phyloP scores from a whole-genome alignment of 2,113 vertebrate species.

The Lophochroa leadbeateri region DNA sequence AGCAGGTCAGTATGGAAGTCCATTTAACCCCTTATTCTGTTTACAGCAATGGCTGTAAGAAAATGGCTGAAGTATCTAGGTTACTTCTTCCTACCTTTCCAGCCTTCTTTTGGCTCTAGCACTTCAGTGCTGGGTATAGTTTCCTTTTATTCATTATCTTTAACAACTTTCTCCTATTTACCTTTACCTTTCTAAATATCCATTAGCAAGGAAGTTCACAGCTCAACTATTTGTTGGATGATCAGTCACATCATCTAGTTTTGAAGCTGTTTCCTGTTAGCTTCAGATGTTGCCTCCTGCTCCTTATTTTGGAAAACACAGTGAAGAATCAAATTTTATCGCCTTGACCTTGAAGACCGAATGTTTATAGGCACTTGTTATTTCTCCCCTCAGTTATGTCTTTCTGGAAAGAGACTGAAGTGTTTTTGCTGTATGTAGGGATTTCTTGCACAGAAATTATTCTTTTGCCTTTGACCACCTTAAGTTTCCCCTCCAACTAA shows the following conservation, averaged over 20 bases:
- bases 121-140: neutral
- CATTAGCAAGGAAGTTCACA: neutral
- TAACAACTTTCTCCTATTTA: neutral
- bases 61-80: neutral
- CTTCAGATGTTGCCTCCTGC: constrained; percentile 1
- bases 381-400: neutral
- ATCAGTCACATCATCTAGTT: neutral
- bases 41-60: neutral
- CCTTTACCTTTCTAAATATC: neutral
- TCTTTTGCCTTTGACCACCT: neutral
- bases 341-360: constrained; percentile 3
- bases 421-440: neutral
- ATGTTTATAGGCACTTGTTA: neutral
- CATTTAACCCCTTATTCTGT: neutral
- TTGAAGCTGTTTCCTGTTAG: neutral
- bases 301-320: constrained; percentile 14
- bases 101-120: neutral
- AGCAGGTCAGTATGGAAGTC: neutral
- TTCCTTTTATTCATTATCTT: neutral
- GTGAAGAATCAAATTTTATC: constrained; percentile 38
- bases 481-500: neutral
- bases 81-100: neutral
- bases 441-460: neutral
- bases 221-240: neutral
- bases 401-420: neutral